Percentiles rank a stretch among this genome's conserved stretches.
These are phyloP conservation scores for Thecophora atra DNA, from an alignment of 2,888 invertebrate genomes.

Conservation along the genomic window DNA sequence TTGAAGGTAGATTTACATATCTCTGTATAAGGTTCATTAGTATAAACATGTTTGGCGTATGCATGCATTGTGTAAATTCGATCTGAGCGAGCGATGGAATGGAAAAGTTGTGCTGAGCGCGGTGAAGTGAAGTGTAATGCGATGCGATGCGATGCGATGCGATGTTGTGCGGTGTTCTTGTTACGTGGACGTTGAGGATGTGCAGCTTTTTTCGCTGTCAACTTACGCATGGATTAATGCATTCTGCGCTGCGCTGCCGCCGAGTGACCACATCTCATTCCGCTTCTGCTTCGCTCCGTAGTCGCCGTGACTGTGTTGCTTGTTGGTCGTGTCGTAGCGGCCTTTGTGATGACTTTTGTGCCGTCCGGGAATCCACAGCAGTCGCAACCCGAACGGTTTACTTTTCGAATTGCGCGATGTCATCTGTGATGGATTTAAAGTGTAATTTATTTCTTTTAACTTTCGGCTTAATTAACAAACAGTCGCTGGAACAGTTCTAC, in stretches of 20 bases:
- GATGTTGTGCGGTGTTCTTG: not conserved
- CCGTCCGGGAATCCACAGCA: slow-evolving; percentile 65
- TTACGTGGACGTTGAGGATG: not conserved
- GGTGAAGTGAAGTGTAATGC: too few species aligned
- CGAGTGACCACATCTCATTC: slow-evolving; percentile 63
- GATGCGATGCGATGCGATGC: not conserved
- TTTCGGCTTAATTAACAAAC: not conserved
- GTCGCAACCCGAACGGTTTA: slow-evolving; percentile 58
- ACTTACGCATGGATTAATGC: slow-evolving; percentile 61
- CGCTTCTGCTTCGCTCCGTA: slow-evolving; percentile 53
- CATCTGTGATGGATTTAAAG: slow-evolving; percentile 52
- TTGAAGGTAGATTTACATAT: too few species aligned
- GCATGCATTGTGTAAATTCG: not conserved
- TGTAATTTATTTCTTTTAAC: slow-evolving; percentile 4
- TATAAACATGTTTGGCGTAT: too few species aligned
- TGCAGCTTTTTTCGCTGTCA: slow-evolving; percentile 24
- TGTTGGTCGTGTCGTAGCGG: slow-evolving; percentile 57
- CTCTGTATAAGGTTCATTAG: too few species aligned
- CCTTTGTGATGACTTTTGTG: slow-evolving; percentile 62
- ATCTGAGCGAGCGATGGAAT: not conserved
- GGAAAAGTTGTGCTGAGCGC: too few species aligned
- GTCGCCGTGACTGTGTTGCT: slow-evolving; percentile 52
- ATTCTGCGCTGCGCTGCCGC: slow-evolving; percentile 60
- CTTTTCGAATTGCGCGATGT: slow-evolving; percentile 57
- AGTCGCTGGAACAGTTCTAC: not conserved